Conservation (phyloP, 2,113 vertebrate genomes). For the Ceyx cyanopectus region DNA sequence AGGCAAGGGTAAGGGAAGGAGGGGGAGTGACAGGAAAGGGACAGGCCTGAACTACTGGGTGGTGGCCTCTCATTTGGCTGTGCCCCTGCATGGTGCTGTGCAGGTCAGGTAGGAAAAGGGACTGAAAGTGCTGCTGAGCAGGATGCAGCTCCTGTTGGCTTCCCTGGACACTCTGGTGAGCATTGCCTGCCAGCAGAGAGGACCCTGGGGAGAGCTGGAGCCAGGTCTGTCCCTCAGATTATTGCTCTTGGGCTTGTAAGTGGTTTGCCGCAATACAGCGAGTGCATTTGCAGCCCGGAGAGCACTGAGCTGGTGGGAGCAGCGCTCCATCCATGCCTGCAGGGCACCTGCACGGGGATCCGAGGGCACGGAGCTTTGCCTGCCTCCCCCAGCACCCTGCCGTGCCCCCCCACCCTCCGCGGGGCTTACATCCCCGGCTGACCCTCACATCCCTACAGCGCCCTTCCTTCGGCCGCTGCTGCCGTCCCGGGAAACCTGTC, state of each 20-base stretch:
- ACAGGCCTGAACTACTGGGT: background rate
- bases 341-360: background rate
- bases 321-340: background rate
- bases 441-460: background rate
- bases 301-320: background rate
- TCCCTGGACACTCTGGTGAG: background rate
- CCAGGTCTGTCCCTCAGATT: background rate
- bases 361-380: background rate
- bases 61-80: background rate
- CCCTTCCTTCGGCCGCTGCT: background rate
- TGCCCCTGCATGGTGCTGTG: rapidly evolving
- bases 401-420: background rate
- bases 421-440: background rate
- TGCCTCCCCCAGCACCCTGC: background rate
- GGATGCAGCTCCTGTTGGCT: background rate
- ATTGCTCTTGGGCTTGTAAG: background rate
- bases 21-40: background rate
- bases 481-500: conserved; percentile 83
- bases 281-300: rapidly evolving
- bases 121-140: background rate
- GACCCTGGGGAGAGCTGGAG: background rate
- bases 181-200: background rate
- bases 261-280: background rate
- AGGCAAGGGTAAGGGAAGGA: background rate
- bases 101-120: background rate